Base-by-base conservation (phyloP, 2,888 invertebrate genomes). In the Drosophila peninsularis region DNA sequence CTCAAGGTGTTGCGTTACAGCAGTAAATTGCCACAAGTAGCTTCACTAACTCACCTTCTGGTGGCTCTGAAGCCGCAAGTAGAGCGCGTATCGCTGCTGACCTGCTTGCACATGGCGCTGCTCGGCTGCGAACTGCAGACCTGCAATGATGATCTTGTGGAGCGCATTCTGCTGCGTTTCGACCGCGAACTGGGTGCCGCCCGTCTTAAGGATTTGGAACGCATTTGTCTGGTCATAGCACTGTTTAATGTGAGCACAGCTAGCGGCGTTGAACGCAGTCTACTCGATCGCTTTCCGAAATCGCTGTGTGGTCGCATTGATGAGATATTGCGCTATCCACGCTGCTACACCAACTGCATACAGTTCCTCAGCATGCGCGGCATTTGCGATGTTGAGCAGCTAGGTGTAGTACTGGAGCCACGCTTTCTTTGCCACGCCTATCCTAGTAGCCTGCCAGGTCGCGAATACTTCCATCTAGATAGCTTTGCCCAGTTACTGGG, bases 171-270 rank as follows among this genome's bases (percentile, higher is more conserved):
- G 0, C 82, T 94, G 49, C 93, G 93, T 68, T 93, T 95, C 21
- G 90, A 93, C 10, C 79, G 90, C 3, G 91, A 94, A 32, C 88
- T 96, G 0, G 71, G 92, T 3, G 54, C 88, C 5, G 90, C 94
- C 0, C 94, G 96, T 70, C 52, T 96, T 0, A 97, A 97, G 92
- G 97, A 97, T 88, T 92, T 97, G 34, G 97, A 97, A 91, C 94
- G 96, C 78, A 91, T 96, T 10, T 91, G 94, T 4, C 93, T 95
- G 68, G 93, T 94, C 0, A 93, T 95, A 84, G 94, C 94, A 3
- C 93, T 94, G 86, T 95, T 95, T 75, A 94, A 95, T 93, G 93
- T 88, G 60, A 91, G 92, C 64, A 94, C 95, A 14, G 78, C 93
- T 55, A 93, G 93, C n/a, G 87, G 93, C 13, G 79, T 90, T 0